These are phyloP conservation scores for Echeneis naucrates DNA, from an alignment of 2,797 vertebrate species.

Conservation along the genomic window DNA sequence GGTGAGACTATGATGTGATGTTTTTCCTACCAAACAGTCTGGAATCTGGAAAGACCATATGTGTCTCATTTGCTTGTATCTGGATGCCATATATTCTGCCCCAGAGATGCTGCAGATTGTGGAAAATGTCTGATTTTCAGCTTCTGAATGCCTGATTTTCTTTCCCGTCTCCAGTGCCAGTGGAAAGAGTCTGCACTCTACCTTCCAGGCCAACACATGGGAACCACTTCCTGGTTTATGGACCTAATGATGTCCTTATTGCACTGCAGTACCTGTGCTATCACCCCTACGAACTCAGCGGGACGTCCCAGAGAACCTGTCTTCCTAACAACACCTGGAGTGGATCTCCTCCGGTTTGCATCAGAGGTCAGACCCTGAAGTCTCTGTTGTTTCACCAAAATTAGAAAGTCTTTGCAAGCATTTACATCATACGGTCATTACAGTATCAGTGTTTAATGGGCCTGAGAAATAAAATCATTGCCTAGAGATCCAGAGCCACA, in stretches of 20 bases:
- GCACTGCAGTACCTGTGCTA: constrained; percentile 93
- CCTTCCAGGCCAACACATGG: constrained; percentile 90
- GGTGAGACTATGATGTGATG: constrained; percentile 82
- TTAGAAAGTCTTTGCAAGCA: constrained; percentile 1
- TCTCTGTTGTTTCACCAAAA: not conserved
- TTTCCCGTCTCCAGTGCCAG: constrained; percentile 82
- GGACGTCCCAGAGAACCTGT: constrained; percentile 91
- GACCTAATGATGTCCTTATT: constrained; percentile 90
- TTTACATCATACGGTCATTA: not conserved
- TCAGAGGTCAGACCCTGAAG: constrained; percentile 86
- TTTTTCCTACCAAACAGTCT: not conserved
- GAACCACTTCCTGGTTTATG: constrained; percentile 91
- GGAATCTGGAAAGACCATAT: constrained; percentile 10
- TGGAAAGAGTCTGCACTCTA: constrained; percentile 89
- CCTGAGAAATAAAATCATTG: constrained; percentile 22
- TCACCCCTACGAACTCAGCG: constrained; percentile 91
- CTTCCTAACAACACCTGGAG: constrained; percentile 92
- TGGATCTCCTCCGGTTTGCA: constrained; percentile 91
- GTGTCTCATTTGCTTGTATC: constrained; percentile 31
- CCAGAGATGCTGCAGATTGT: constrained; percentile 15
- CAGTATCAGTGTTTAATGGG: not conserved
- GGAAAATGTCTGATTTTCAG: constrained; percentile 25
- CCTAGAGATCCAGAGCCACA: not conserved
- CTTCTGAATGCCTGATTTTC: constrained; percentile 21
- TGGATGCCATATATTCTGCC: constrained; percentile 17